These are phyloP conservation scores for Eurytoma adleriae DNA, from an alignment of 2,888 invertebrate genomes.

Conservation along the genomic window DNA sequence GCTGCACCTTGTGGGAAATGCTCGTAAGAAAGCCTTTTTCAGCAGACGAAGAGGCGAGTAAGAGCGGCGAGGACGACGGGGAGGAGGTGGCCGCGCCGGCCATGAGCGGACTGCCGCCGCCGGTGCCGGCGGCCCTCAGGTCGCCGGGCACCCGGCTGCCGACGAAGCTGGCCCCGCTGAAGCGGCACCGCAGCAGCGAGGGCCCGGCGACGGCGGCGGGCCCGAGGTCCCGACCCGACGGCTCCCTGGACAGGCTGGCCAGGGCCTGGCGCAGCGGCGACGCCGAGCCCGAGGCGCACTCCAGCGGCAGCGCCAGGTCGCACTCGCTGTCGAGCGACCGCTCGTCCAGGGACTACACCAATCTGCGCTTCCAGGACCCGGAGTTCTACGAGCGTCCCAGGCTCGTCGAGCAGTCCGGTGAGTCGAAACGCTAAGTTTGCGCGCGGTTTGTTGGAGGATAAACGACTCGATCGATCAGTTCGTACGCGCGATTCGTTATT, in stretches of 20 bases:
- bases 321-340: conserved; percentile 68
- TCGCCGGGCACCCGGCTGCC: conserved; percentile 69
- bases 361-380: conserved; percentile 71
- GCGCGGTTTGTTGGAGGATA: too few relatives aligned
- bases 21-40: conserved; percentile 59
- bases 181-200: conserved; percentile 61
- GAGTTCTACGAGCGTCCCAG: conserved; percentile 72
- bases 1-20: conserved; percentile 9
- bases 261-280: conserved; percentile 59
- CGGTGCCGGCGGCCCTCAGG: conserved; percentile 22
- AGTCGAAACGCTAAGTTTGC: not conserved
- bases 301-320: conserved; percentile 21
- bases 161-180: conserved; percentile 69
- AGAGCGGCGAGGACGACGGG: conserved; percentile 69
- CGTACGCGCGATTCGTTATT: too few relatives aligned
- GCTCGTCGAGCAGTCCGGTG: conserved; percentile 61
- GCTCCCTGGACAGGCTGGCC: conserved; percentile 53
- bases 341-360: conserved; percentile 71
- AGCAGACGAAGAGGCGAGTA: conserved; percentile 76
- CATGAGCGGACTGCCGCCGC: conserved; percentile 33
- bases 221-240: conserved; percentile 58
- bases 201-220: conserved; percentile 18
- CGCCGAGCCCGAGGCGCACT: conserved; percentile 59
- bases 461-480: too few relatives aligned
- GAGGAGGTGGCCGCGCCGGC: conserved; percentile 61